Evolutionary conservation across 2,113 vertebrate species (phyloP).

Genomic region (Hoplias malabaricus): DNA sequence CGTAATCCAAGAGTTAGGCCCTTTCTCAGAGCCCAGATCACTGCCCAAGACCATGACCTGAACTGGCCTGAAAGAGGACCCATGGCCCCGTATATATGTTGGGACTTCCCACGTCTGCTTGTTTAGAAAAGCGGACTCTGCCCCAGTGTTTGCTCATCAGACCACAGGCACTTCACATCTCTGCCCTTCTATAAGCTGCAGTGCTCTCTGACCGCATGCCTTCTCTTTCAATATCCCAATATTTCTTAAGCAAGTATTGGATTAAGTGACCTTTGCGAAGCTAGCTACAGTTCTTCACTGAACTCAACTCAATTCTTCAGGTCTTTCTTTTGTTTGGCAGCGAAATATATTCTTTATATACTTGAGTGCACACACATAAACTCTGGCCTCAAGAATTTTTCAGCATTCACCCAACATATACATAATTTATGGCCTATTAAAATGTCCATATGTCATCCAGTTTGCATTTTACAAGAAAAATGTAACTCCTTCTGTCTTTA

Average conservation of each 20-base stretch:
- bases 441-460: conserved; percentile 1
- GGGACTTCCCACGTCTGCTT: background rate
- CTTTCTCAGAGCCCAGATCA: background rate
- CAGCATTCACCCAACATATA: background rate
- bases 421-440: background rate
- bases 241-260: background rate
- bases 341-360: background rate
- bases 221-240: background rate
- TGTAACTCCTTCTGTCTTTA: background rate
- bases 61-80: background rate
- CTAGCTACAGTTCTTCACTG: background rate
- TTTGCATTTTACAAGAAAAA: background rate
- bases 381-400: background rate
- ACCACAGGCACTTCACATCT: background rate
- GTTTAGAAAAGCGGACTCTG: conserved; percentile 23
- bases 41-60: background rate
- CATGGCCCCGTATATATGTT: background rate
- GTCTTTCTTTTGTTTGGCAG: background rate
- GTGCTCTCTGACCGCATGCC: background rate
- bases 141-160: background rate
- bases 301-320: background rate
- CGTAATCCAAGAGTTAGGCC: background rate
- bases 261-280: background rate
- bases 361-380: background rate
- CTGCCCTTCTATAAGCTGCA: background rate